A percentile compares a stretch with the other conserved stretches of the same genome.
These are phyloP conservation scores for Ophion slaviceki DNA, from an alignment of 2,888 invertebrate genomes.

Conservation along the genomic window DNA sequence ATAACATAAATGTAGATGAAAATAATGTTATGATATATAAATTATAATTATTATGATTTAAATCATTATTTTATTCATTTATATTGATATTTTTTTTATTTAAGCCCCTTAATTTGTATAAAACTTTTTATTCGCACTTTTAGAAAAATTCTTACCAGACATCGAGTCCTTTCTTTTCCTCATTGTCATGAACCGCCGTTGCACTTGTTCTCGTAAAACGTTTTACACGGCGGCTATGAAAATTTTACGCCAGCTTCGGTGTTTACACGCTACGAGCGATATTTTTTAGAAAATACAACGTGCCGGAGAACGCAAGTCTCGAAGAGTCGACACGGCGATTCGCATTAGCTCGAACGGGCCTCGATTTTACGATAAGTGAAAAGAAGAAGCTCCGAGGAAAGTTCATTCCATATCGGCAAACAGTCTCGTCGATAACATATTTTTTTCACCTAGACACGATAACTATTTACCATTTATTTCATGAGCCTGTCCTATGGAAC, in stretches of 20 bases:
- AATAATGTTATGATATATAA: too few relatives aligned
- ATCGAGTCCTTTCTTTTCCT: not conserved
- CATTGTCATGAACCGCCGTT: slow-evolving; percentile 18
- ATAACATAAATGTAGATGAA: too few relatives aligned
- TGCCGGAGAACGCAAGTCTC: not conserved
- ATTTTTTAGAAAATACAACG: slow-evolving; percentile 32
- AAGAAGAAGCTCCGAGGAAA: slow-evolving; percentile 27
- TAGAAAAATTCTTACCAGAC: not conserved
- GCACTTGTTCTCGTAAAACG: slow-evolving; percentile 36
- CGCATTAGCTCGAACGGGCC: slow-evolving; percentile 35
- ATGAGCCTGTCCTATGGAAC: too few relatives aligned
- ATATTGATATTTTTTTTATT: not conserved
- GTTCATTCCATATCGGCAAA: slow-evolving; percentile 30
- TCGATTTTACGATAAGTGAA: slow-evolving; percentile 54
- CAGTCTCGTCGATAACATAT: not conserved
- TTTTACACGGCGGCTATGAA: slow-evolving; percentile 30
- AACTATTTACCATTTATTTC: too few relatives aligned
- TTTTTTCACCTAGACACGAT: not conserved
- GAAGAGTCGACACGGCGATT: slow-evolving; percentile 22
- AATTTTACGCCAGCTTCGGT: slow-evolving; percentile 44
- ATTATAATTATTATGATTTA: too few relatives aligned
- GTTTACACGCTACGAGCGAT: slow-evolving; percentile 39
- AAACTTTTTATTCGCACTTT: not conserved
- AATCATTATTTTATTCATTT: too few relatives aligned
- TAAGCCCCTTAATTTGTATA: too few relatives aligned